Conservation (phyloP, 2,888 invertebrate species). For the Stramonita haemastoma region DNA sequence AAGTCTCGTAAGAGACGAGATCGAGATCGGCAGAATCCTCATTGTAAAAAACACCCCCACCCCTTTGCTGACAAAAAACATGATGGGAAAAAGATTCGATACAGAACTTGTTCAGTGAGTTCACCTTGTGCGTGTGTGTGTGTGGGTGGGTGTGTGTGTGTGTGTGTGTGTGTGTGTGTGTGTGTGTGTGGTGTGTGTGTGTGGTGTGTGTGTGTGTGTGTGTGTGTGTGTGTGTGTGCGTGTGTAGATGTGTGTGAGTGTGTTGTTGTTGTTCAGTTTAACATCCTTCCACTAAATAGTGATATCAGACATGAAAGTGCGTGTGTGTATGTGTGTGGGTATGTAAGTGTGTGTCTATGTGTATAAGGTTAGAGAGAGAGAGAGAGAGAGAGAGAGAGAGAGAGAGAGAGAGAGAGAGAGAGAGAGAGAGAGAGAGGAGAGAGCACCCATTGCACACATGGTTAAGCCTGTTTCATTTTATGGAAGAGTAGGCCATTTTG, state of each 20-base stretch:
- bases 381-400: too few species aligned
- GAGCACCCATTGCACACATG: too few species aligned
- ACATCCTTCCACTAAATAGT: too few species aligned
- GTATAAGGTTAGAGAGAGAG: too few species aligned
- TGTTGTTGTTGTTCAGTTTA: too few species aligned
- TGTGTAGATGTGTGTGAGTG: neutral
- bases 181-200: neutral
- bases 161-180: slow-evolving; percentile 1
- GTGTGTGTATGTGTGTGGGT: neutral
- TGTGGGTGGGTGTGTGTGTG: neutral
- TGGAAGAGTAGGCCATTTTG: too few species aligned
- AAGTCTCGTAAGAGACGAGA: slow-evolving; percentile 69
- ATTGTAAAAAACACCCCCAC: slow-evolving; percentile 50
- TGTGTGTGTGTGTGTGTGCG: neutral
- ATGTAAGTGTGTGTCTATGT: neutral
- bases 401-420: too few species aligned
- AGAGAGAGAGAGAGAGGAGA: too few species aligned
- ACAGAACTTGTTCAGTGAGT: slow-evolving; percentile 59
- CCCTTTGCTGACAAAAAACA: slow-evolving; percentile 50
- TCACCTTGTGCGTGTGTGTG: neutral
- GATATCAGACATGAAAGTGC: too few species aligned
- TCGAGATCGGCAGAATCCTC: slow-evolving; percentile 55
- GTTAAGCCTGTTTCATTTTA: too few species aligned
- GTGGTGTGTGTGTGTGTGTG: neutral
- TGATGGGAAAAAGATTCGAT: slow-evolving; percentile 44